phyloP scores from a whole-genome alignment of 37 sponge, comb jelly and placozoan genomes.

The Cliona cf. orientalis region DNA sequence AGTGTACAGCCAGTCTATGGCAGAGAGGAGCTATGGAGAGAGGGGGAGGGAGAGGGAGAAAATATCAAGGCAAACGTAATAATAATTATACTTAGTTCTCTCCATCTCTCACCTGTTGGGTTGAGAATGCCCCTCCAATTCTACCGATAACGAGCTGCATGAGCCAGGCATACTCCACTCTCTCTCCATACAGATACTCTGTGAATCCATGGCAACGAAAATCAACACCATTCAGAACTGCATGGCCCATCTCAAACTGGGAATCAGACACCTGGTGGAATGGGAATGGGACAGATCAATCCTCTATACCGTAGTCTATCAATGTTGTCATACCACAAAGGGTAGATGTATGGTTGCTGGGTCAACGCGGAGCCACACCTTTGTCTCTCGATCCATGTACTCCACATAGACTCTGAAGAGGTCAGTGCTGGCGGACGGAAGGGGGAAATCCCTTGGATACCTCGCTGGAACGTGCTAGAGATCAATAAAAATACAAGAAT shows the following conservation, averaged over 20 bases:
- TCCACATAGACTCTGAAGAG: conserved; percentile 31
- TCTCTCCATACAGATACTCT: conserved; percentile 59
- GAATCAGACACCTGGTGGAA: not conserved
- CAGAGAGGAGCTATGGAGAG: conserved; percentile 53
- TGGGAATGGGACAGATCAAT: too few species aligned
- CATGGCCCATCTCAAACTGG: conserved; percentile 43
- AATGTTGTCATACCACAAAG: too few species aligned
- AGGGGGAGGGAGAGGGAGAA: not conserved
- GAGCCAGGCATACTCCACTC: conserved; percentile 87
- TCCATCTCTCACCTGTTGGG: conserved; percentile 56
- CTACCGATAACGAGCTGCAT: conserved; percentile 47
- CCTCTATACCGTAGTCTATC: too few species aligned
- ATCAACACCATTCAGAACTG: conserved; percentile 21
- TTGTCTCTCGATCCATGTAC: conserved; percentile 44
- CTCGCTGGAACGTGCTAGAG: conserved; percentile 42
- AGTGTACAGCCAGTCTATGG: conserved; percentile 59
- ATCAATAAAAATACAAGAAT: not conserved
- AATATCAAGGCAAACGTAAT: not conserved
- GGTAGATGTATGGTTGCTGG: conserved; percentile 55
- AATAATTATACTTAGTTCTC: not conserved
- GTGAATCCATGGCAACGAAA: conserved; percentile 73
- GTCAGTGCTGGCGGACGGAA: conserved; percentile 45
- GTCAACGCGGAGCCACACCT: conserved; percentile 35
- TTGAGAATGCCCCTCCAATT: conserved; percentile 47
- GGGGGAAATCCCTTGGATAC: conserved; percentile 35